These are phyloP conservation scores for Didymodactylos carnosus DNA, from an alignment of 2,888 invertebrate genomes.

Conservation along the genomic window DNA sequence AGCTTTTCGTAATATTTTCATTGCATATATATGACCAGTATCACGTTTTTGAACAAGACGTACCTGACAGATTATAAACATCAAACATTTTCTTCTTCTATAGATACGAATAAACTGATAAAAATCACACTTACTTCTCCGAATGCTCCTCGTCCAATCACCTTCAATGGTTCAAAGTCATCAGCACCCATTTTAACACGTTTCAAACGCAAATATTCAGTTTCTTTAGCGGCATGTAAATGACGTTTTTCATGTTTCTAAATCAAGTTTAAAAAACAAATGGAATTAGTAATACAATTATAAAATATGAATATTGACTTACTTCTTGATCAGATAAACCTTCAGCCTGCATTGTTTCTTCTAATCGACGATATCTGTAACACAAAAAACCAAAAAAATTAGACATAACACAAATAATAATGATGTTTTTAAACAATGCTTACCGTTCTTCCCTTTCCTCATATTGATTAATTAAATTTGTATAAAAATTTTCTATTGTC, in stretches of 20 bases:
- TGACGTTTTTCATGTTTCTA: constrained; percentile 67
- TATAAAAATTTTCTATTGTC: constrained; percentile 94
- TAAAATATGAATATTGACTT: constrained; percentile 2
- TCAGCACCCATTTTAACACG: constrained; percentile 83
- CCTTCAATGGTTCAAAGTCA: constrained; percentile 92
- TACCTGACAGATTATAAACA: constrained; percentile 39
- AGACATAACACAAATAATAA: background rate
- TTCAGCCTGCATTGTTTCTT: constrained; percentile 86
- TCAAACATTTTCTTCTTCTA: background rate
- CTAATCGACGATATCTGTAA: constrained; percentile 51
- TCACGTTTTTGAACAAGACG: constrained; percentile 96
- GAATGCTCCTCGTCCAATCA: constrained; percentile 44
- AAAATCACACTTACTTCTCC: constrained; percentile 33
- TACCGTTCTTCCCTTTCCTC: constrained; percentile 43
- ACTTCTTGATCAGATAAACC: constrained; percentile 70
- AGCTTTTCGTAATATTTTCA: constrained; percentile 94
- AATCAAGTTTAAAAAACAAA: constrained; percentile 21
- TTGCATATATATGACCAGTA: constrained; percentile 96
- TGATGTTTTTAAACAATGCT: background rate
- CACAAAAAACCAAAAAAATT: background rate
- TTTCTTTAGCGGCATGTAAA: constrained; percentile 93
- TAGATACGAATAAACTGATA: background rate
- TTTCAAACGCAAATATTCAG: constrained; percentile 86
- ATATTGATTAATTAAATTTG: constrained; percentile 94
- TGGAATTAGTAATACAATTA: background rate